These are phyloP conservation scores for Eunapius fragilis DNA, from an alignment of 37 sponge, comb jelly and placozoan genomes.

Conservation along the genomic window DNA sequence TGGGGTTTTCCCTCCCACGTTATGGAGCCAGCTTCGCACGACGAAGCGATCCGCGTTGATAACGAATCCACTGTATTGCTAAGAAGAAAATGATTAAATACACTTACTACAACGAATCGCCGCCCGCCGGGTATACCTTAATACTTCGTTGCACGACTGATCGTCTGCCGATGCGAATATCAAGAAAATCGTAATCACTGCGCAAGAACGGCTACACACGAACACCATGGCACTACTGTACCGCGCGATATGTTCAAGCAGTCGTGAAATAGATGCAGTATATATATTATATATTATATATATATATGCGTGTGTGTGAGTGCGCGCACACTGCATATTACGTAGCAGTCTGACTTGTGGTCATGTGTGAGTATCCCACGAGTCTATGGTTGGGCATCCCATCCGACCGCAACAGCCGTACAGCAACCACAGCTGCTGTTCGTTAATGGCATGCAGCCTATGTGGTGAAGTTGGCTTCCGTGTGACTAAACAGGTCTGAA, in stretches of 20 bases:
- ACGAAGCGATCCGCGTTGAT: background rate
- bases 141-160: background rate
- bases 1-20: slow-evolving; percentile 7
- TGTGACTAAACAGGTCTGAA: too few relatives aligned
- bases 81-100: background rate
- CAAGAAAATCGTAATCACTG: background rate
- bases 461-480: too few relatives aligned
- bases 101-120: background rate
- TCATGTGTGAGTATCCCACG: background rate
- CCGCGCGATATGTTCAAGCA: too few relatives aligned
- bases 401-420: background rate
- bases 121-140: background rate
- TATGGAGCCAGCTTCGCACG: background rate
- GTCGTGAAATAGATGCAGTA: too few relatives aligned
- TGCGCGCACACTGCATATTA: background rate
- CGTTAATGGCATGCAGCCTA: too few relatives aligned
- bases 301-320: too few relatives aligned
- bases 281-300: too few relatives aligned
- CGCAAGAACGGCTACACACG: background rate
- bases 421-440: background rate
- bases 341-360: background rate
- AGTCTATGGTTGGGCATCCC: background rate
- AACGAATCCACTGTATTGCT: background rate
- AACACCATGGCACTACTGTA: background rate
- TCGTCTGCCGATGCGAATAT: background rate